A percentile compares a stretch with the other conserved stretches of the same genome.
These are phyloP conservation scores for Allolobophora icterica DNA, from an alignment of 2,888 invertebrate genomes.

Conservation along the genomic window DNA sequence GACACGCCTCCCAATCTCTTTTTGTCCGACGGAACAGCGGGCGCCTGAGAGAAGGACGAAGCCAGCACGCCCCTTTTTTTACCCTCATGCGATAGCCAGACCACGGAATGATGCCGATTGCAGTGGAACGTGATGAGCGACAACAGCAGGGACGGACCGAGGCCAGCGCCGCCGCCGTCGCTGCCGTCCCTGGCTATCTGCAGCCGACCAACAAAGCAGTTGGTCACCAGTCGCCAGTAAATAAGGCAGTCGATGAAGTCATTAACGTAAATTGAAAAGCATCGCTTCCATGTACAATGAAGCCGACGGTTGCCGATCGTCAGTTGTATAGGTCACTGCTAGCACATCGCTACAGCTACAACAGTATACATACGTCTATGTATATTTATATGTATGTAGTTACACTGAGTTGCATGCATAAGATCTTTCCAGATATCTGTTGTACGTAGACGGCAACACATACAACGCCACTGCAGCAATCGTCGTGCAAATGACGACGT, in stretches of 20 bases:
- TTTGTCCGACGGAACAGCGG: neutral
- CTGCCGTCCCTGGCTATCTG: neutral
- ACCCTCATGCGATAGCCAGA: neutral
- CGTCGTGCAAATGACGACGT: neutral
- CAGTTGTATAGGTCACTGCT: neutral
- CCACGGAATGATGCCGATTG: neutral
- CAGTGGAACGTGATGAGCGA: conserved; percentile 4
- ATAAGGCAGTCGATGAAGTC: conserved; percentile 12
- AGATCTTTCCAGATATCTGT: neutral
- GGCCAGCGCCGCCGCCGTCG: neutral
- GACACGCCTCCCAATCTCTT: neutral
- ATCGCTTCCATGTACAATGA: conserved; percentile 3
- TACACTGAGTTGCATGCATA: no score
- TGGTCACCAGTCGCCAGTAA: conserved; percentile 17
- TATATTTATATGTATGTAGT: neutral
- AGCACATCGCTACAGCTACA: neutral
- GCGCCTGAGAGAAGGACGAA: neutral
- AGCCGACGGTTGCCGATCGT: neutral
- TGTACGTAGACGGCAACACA: neutral
- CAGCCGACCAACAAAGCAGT: conserved; percentile 9
- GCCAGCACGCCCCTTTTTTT: neutral
- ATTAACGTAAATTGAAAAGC: conserved; percentile 17
- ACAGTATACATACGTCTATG: neutral
- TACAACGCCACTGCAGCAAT: no score
- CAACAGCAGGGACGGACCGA: neutral